Percentiles rank a stretch among this genome's conserved stretches.
Evolutionary conservation across 2,888 invertebrate genomes (phyloP).

Genomic region (Empis stercorea): DNA sequence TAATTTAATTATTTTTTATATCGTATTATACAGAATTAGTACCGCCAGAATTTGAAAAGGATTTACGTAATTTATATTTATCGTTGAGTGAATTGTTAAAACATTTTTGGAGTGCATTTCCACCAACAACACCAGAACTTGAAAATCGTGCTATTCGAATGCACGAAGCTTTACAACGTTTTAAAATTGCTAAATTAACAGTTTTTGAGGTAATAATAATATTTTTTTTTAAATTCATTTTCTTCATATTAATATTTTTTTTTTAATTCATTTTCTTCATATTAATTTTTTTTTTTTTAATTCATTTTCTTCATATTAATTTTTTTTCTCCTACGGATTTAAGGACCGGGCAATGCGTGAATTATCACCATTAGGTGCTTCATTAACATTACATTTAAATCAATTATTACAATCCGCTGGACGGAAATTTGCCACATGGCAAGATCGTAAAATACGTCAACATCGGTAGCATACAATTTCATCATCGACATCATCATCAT

Average conservation of each 20-base stretch:
- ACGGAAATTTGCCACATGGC: slow-evolving; percentile 78
- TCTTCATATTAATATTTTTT: no score
- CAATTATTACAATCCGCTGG: slow-evolving; percentile 76
- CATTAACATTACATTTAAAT: slow-evolving; percentile 74
- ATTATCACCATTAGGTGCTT: slow-evolving; percentile 64
- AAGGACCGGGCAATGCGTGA: slow-evolving; percentile 73
- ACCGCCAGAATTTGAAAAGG: slow-evolving; percentile 67
- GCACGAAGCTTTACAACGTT: slow-evolving; percentile 79
- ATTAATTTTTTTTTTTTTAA: no score
- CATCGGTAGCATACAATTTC: slow-evolving; percentile 26
- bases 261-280: no score
- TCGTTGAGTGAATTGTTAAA: slow-evolving; percentile 78
- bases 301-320: no score
- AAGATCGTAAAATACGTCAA: slow-evolving; percentile 51
- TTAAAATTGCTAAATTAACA: slow-evolving; percentile 72
- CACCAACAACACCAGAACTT: slow-evolving; percentile 56
- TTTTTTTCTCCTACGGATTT: no score
- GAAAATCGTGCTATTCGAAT: slow-evolving; percentile 75
- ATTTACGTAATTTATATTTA: slow-evolving; percentile 72
- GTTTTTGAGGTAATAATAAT: slow-evolving; percentile 58
- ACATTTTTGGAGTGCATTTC: slow-evolving; percentile 94
- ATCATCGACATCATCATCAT: neutral
- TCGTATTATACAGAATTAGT: slow-evolving; percentile 58
- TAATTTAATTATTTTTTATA: neutral
- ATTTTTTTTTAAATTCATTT: neutral